Base-by-base conservation (phyloP, 2,797 vertebrate species). In the Alfaro cultratus region DNA sequence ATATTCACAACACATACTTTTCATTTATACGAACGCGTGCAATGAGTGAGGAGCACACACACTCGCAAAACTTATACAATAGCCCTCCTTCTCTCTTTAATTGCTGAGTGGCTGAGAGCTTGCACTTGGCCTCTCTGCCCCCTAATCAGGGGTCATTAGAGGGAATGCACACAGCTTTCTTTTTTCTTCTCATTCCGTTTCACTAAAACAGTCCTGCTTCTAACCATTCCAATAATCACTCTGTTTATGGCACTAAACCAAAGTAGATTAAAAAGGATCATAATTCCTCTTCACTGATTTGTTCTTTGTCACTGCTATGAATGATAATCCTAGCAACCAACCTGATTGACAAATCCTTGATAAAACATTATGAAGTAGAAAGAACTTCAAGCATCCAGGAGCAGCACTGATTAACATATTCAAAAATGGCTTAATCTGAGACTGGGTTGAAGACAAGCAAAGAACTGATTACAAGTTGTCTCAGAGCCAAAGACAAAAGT, bases 101-200 rank as follows among this genome's bases (percentile, higher is more conserved):
- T 94, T 96, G 94, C 88, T 84, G 89, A 94, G 92, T 92, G 91
- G 92, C 89, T 93, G 91, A 94, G 89, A 93, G 89, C 84, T 86
- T 80, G 67, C 80, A 85, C 87, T 82, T 85, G 84, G 86, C 88
- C 89, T 91, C 92, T 93, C 91, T 90, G 85, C 89, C 92, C 92
- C 90, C 91, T 95, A 95, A 96, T 95, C 95, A 95, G 93, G 85
- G 92, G 89, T 94, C 94, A 95, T 94, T 95, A 95, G 90, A 93
- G 87, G 86, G 84, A 89, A 92, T 78, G 78, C 91, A 88, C 87
- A 81, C 86, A 92, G 87, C 81, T 80, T 89, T 90, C 79, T 87
- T 85, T 74, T 86, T 84, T 82, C 75, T 89, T 87, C 82, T 88
- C 78, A 73, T 85, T 85, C 70, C 81, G 75, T 84, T 87, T 84